These are phyloP conservation scores for Miichthys miiuy DNA, from an alignment of 2,797 vertebrate genomes.

Conservation along the genomic window DNA sequence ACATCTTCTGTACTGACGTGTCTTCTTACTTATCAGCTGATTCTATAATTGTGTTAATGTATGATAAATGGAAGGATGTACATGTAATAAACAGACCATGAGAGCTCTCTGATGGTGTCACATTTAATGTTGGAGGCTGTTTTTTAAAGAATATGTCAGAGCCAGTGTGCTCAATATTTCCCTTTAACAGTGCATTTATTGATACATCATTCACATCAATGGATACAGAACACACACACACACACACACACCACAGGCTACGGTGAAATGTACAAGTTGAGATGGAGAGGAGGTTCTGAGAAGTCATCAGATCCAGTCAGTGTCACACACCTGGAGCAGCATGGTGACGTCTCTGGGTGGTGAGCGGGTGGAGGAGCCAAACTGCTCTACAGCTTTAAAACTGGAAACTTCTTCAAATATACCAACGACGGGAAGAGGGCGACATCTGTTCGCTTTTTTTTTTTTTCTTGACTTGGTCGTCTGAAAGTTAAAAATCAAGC, in stretches of 20 bases:
- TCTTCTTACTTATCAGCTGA: not conserved
- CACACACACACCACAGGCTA: constrained; percentile 45
- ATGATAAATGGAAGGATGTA: not conserved
- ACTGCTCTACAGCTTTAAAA: not conserved
- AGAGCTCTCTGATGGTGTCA: not conserved
- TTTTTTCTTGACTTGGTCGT: not conserved
- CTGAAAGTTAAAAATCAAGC: not conserved
- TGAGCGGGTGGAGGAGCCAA: not conserved
- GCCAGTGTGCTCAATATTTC: constrained; percentile 1
- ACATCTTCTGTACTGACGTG: not conserved
- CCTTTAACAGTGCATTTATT: constrained; percentile 65
- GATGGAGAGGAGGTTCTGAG: not conserved
- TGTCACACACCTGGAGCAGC: not conserved
- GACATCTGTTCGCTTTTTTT: not conserved
- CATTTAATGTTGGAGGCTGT: not conserved
- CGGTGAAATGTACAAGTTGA: constrained; percentile 29
- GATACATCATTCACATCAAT: constrained; percentile 49
- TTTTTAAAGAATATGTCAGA: not conserved
- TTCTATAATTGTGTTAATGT: not conserved
- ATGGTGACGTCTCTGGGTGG: not conserved
- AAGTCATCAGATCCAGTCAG: not conserved
- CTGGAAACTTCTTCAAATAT: not conserved
- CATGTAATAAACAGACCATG: not conserved
- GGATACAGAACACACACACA: constrained; percentile 43
- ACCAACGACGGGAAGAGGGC: not conserved